phyloP scores from a whole-genome alignment of 2,888 invertebrate species.

The Lamellibrachia columna region DNA sequence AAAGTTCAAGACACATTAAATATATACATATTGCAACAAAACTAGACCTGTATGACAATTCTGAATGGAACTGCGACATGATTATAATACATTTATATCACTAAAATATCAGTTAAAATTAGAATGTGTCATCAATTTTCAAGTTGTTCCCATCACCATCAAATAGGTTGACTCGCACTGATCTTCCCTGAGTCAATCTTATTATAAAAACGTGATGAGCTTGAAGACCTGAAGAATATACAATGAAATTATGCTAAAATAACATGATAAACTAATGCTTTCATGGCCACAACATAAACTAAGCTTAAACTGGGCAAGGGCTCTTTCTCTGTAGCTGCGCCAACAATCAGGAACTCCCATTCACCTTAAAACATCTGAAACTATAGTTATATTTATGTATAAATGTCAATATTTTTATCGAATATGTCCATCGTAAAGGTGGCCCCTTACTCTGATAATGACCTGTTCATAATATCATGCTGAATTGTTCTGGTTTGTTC shows the following conservation, averaged over 20 bases:
- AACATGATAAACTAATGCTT: background rate
- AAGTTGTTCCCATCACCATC: background rate
- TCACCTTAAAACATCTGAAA: too few species aligned
- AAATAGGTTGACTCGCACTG: background rate
- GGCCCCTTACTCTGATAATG: too few species aligned
- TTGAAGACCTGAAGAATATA: background rate
- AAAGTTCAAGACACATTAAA: background rate
- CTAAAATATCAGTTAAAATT: background rate
- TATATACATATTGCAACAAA: background rate
- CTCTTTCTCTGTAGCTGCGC: too few species aligned
- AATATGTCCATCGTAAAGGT: too few species aligned
- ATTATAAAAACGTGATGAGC: background rate
- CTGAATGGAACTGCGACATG: background rate
- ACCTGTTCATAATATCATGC: too few species aligned
- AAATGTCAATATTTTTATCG: too few species aligned
- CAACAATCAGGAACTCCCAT: too few species aligned
- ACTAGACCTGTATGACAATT: background rate
- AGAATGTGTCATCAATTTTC: background rate
- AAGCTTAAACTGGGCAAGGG: too few species aligned
- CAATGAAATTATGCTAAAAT: background rate
- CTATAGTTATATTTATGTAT: too few species aligned
- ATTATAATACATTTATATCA: background rate
- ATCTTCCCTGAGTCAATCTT: background rate
- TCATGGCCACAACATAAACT: too few species aligned
- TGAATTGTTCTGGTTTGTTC: too few species aligned